Evolutionary conservation across 2,888 invertebrate genomes (phyloP), one percentile per base, ranked within the genome.

Genomic region (Ochropleura plecta): DNA sequence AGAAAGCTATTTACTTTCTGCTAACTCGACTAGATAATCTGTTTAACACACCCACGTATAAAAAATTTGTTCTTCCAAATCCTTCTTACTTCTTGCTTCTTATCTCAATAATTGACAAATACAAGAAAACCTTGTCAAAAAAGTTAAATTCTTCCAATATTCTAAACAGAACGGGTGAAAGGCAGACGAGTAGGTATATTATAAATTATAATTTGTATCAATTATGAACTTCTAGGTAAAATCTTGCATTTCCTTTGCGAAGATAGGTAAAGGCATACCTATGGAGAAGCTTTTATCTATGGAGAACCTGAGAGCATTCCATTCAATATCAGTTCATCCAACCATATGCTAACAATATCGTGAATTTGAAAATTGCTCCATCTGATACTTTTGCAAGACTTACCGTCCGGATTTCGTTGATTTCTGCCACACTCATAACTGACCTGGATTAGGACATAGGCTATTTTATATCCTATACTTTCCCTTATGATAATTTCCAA

Each of bases 241-340:
- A 53, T 48, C 40, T 40, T 71, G 55, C 55, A 66, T 71, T 66
- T 55, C 46, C 53, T 46, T 46, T 65, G 44, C 14, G 2, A 55
- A 12, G 10, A 55, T 40, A 55, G 40, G 5, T 16, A 0, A 10
- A 30, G 5, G 5, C 16, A n/a, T n/a, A n/a, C n/a, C n/a, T n/a
- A n/a, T n/a, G n/a, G n/a, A n/a, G n/a, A n/a, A n/a, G n/a, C n/a
- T n/a, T n/a, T 59, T 68, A 46, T 40, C 30, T 53, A 46, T 44
- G 53, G 46, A 68, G 8, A 40, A 65, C 4, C 40, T 40, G 59
- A 60, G 18, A 40, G 40, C 18, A 59, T 18, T 59, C 9, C 16
- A 16, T 18, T 18, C 18, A 18, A 55, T 20, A 55, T 53, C 2
- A 20, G 18, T 55, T 53, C 53, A 53, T 53, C 8, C n/a, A 49